A percentile compares a stretch with the other conserved stretches of the same genome.
phyloP scores from a whole-genome alignment of 2,797 vertebrate species.

The Oryzias dopingdopingensis region DNA sequence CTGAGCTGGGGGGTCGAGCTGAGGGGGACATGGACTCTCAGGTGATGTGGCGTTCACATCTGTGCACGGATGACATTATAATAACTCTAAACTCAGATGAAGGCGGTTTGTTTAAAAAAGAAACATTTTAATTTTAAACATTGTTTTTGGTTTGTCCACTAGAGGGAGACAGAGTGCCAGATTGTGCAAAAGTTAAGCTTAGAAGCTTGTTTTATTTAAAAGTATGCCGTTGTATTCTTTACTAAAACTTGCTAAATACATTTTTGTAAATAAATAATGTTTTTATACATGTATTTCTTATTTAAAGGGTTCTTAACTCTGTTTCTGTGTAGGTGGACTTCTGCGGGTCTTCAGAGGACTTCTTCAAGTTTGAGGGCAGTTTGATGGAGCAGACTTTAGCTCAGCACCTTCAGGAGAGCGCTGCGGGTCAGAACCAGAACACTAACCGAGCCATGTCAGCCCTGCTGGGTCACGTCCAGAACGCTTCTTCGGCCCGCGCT shows the following conservation, averaged over 20 bases:
- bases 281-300: neutral
- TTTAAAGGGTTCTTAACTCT: neutral
- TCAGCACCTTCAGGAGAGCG: slow-evolving; percentile 70
- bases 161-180: too few relatives aligned
- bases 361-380: slow-evolving; percentile 81
- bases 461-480: slow-evolving; percentile 74
- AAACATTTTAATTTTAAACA: too few relatives aligned
- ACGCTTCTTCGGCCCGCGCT: slow-evolving; percentile 55
- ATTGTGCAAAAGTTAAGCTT: too few relatives aligned
- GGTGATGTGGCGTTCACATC: slow-evolving; percentile 47
- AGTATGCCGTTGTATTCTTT: too few relatives aligned
- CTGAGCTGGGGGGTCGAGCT: slow-evolving; percentile 59
- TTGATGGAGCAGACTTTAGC: slow-evolving; percentile 75
- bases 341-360: slow-evolving; percentile 91
- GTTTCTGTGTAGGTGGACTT: slow-evolving; percentile 78
- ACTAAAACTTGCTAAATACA: too few relatives aligned
- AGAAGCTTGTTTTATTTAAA: too few relatives aligned
- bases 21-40: slow-evolving; percentile 80
- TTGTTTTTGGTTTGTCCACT: too few relatives aligned
- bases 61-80: too few relatives aligned
- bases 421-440: slow-evolving; percentile 63
- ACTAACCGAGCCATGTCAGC: slow-evolving; percentile 57
- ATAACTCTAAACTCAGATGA: too few relatives aligned
- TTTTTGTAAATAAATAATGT: too few relatives aligned
- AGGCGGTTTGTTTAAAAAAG: too few relatives aligned